Conservation (phyloP, 2,797 vertebrate species). For the Apogon talboti region DNA sequence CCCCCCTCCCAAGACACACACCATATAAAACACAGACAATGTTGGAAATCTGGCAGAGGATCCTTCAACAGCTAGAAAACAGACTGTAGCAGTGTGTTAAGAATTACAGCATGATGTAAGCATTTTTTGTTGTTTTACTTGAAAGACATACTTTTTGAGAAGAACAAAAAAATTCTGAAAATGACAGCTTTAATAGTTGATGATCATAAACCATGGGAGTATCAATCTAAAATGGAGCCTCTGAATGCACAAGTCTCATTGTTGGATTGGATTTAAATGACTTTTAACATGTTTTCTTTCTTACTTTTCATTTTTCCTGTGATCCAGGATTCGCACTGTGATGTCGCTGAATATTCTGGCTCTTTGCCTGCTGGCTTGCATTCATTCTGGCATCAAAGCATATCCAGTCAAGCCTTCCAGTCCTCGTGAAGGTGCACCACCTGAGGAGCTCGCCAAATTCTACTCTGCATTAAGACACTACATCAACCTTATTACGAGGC, state of each 20-base stretch:
- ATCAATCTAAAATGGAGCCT: slow-evolving; percentile 10
- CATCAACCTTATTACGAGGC: slow-evolving; percentile 96
- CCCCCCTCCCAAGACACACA: slow-evolving; percentile 50
- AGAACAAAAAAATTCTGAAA: slow-evolving; percentile 7
- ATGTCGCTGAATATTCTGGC: slow-evolving; percentile 84
- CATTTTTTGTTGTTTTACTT: slow-evolving; percentile 34
- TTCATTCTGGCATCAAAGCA: slow-evolving; percentile 85
- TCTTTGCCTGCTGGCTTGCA: slow-evolving; percentile 87
- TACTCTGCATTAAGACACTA: slow-evolving; percentile 94
- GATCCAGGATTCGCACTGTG: slow-evolving; percentile 85
- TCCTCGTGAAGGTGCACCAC: slow-evolving; percentile 88
- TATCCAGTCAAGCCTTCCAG: slow-evolving; percentile 92
- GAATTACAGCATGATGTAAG: slow-evolving; percentile 59
- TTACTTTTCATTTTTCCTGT: slow-evolving; percentile 26
- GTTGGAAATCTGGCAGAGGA: slow-evolving; percentile 50
- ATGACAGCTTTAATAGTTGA: slow-evolving; percentile 12
- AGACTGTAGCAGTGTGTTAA: slow-evolving; percentile 15
- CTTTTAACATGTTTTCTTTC: slow-evolving; percentile 17
- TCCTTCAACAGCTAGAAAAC: slow-evolving; percentile 25
- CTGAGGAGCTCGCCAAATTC: slow-evolving; percentile 93
- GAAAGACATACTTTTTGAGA: slow-evolving; percentile 13
- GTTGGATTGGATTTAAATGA: neutral
- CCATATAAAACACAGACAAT: slow-evolving; percentile 70
- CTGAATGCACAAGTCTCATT: neutral
- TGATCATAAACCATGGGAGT: neutral